Evolutionary conservation across 2,888 invertebrate genomes (phyloP), one percentile per base, ranked within the genome.

Genomic region (Arrhopalites spinosus): DNA sequence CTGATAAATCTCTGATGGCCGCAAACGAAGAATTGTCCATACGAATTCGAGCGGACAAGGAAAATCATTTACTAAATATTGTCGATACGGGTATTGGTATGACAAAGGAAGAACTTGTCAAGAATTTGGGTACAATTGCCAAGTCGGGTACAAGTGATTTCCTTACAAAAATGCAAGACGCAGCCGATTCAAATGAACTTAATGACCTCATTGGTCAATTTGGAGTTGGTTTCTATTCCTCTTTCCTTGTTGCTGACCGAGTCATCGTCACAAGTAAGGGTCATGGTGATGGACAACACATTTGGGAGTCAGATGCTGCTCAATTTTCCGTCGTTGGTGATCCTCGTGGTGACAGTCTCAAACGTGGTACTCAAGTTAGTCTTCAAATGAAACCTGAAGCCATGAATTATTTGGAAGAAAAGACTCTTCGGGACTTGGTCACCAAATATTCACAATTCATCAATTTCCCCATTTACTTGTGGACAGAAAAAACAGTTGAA

Each of bases 361-460:
- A 91, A 84, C 91, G 99, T 83, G 99, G 97, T 85, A 92, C 96
- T 17, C 91, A 92, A 82, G 90, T 96, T 85, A 93, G 93, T 83
- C 88, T 99, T 83, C 91, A 95, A 85, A 87, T 99, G 86, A 99
- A 99, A 87, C 95, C 98, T 83, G 99, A 99, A 88, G 97, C 98
- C 29, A 90, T 91, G 81, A 98, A 98, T 87, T 99, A 94, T 89
- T 87, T 98, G 84, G 97, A 99, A 86, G 90, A 93, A 80, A 93
- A 94, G 84, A 96, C 96, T 0, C 89, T 99, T 82, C 92, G 92
- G 84, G 91, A 91, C 83, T 89, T 99, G 77, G 93, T 99, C 79
- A 93, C 93, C 87, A 99, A 98, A 87, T 99, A 99, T 88, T 97
- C 97, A 5, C 98, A 99, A 88, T 99, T 99, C 87, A 99, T 99